Conservation (phyloP, 2,888 invertebrate genomes). For the Lycocerus yunnanus region DNA sequence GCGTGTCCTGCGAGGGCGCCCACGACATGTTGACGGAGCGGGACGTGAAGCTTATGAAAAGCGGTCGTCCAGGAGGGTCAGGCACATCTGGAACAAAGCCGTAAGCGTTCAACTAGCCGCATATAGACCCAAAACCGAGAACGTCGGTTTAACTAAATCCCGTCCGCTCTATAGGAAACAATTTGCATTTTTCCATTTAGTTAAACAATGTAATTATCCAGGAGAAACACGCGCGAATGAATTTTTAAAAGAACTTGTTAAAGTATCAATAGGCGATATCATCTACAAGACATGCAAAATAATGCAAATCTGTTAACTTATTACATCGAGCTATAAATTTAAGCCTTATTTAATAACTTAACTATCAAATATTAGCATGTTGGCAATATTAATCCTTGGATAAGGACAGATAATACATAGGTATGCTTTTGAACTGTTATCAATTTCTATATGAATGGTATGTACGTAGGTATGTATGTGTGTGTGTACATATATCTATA, state of each 20-base stretch:
- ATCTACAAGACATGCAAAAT: conserved; percentile 7
- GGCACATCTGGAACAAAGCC: conserved; percentile 64
- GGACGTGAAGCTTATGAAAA: conserved; percentile 74
- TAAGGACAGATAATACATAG: neutral
- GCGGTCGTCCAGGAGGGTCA: conserved; percentile 71
- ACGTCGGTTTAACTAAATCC: conserved; percentile 23
- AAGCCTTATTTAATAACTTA: neutral
- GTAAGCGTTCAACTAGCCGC: conserved; percentile 20
- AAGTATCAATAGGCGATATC: conserved; percentile 15
- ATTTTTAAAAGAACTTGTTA: conserved; percentile 1
- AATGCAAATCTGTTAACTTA: neutral
- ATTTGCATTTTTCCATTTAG: conserved; percentile 29
- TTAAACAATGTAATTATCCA: conserved; percentile 24
- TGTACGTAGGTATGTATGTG: too few relatives aligned
- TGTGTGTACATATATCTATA: conserved; percentile 37
- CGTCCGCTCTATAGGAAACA: conserved; percentile 21
- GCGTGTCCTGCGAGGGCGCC: conserved; percentile 71
- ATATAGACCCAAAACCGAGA: conserved; percentile 16
- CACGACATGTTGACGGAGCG: conserved; percentile 75
- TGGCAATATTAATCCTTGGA: neutral
- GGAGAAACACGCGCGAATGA: conserved; percentile 9
- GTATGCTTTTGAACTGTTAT: neutral
- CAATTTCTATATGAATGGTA: neutral
- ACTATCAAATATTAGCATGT: neutral
- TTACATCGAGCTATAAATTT: neutral